Conservation (phyloP, 2,888 invertebrate genomes). For the Amphipoea oculea region DNA sequence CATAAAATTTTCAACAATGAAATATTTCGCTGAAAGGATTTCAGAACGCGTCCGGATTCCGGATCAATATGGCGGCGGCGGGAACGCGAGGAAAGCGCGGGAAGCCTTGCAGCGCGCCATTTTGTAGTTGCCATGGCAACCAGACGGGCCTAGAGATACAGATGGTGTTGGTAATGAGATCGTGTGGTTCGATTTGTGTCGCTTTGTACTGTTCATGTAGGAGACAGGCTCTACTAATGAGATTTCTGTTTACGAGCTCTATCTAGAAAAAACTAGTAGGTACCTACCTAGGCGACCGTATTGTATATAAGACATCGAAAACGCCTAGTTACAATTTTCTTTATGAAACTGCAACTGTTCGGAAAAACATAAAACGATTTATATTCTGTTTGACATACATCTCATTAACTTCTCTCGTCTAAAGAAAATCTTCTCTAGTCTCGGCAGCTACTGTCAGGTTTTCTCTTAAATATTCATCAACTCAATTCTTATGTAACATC, state of each 20-base stretch:
- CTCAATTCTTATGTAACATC: not conserved
- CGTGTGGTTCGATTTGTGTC: slow-evolving; percentile 35
- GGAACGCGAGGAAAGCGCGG: slow-evolving; percentile 78
- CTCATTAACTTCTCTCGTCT: not conserved
- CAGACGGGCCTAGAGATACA: slow-evolving; percentile 45
- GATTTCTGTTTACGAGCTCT: slow-evolving; percentile 9
- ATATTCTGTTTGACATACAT: not conserved
- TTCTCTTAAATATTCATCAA: not conserved
- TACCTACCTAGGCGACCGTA: not conserved
- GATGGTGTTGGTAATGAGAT: slow-evolving; percentile 41
- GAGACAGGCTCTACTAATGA: slow-evolving; percentile 18
- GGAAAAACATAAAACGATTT: not conserved
- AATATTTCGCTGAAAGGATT: slow-evolving; percentile 58
- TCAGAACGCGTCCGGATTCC: slow-evolving; percentile 67
- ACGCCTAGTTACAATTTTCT: not conserved
- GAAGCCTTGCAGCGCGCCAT: slow-evolving; percentile 76
- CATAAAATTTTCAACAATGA: slow-evolving; percentile 38
- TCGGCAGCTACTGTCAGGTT: not conserved
- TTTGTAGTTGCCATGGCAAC: slow-evolving; percentile 77
- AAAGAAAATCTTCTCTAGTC: not conserved
- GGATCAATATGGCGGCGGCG: slow-evolving; percentile 79
- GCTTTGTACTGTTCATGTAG: slow-evolving; percentile 19
- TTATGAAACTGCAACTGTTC: not conserved
- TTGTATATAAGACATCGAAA: not conserved
- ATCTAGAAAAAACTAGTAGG: not conserved